Base-by-base conservation (phyloP, 92 coral and sea anemone genomes). In the Siderastrea siderea region DNA sequence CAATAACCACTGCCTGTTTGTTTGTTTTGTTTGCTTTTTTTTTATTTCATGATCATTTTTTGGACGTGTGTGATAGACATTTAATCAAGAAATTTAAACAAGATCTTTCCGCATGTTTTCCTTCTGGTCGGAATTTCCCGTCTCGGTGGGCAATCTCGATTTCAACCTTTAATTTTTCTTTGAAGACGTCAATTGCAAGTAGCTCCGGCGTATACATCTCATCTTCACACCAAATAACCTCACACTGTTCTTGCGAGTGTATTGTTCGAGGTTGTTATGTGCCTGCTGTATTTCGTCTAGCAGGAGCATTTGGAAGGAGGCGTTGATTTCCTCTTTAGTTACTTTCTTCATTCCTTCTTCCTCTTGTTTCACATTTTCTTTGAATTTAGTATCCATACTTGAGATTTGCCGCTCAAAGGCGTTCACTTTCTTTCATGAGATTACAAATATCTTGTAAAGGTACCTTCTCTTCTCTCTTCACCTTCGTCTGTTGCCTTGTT, bases 231-330 rank as follows among this genome's bases (percentile, higher is more conserved):
- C 70, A 65, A 65, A 65, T 10, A 65, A 65, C 11, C 45, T n/a
- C 3, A 65, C 70, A 10, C 70, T 65, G 70, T 65, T 65, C 70
- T 65, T n/a, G n/a, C n/a, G n/a, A n/a, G n/a, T n/a, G n/a, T n/a
- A n/a, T n/a, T n/a, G n/a, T n/a, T n/a, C n/a, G 4, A 51, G 55
- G 55, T 51, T 51, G 55, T 51, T 51, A 7, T 51, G 55, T 3
- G 3, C 55, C 3, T 51, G 3, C 55, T 51, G 3, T 51, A 51
- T 51, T 51, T 51, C 7, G 7, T 51, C 55, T 51, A 51, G 55
- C 55, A 7, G 4, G 4, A 51, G 55, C 3, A 51, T 3, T 7
- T 51, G 55, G 7, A 51, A 51, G 55, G 55, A 51, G 55, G 7
- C 55, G 7, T 51, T 51, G 4, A 51, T 7, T 3, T 51, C 55